Evolutionary conservation across 2,113 vertebrate species (phyloP).

Genomic region (Lophochroa leadbeateri): DNA sequence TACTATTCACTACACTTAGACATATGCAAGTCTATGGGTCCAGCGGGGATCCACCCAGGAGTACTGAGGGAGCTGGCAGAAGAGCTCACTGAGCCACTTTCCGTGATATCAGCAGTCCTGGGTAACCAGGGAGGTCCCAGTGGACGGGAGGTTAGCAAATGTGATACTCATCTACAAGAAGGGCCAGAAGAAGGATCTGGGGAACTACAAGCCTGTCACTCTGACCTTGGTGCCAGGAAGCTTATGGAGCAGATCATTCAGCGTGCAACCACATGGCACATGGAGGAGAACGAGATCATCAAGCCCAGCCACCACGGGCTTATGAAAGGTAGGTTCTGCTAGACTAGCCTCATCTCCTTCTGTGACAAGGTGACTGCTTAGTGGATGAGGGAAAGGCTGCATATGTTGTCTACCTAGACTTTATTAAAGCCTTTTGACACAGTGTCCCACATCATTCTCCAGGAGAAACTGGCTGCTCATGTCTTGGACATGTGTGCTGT

Average conservation of each 20-base stretch:
- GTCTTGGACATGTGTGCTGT: neutral
- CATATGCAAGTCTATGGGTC: neutral
- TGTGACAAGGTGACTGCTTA: neutral
- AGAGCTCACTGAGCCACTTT: neutral
- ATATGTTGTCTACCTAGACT: neutral
- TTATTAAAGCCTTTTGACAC: neutral
- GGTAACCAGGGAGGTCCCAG: neutral
- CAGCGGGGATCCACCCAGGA: neutral
- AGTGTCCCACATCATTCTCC: neutral
- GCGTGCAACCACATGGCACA: neutral
- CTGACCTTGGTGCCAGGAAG: neutral
- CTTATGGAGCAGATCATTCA: neutral
- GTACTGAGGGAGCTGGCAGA: neutral
- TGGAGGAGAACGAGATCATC: neutral
- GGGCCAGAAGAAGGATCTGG: neutral
- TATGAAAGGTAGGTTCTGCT: neutral
- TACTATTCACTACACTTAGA: neutral
- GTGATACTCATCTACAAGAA: neutral
- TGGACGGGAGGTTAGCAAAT: neutral
- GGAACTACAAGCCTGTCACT: neutral
- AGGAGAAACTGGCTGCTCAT: neutral
- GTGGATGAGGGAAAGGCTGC: neutral
- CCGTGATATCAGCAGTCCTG: neutral
- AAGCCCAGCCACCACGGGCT: neutral
- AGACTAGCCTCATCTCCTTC: neutral